Conservation (phyloP, 2,797 vertebrate species). For the Epinephelus malabaricus region DNA sequence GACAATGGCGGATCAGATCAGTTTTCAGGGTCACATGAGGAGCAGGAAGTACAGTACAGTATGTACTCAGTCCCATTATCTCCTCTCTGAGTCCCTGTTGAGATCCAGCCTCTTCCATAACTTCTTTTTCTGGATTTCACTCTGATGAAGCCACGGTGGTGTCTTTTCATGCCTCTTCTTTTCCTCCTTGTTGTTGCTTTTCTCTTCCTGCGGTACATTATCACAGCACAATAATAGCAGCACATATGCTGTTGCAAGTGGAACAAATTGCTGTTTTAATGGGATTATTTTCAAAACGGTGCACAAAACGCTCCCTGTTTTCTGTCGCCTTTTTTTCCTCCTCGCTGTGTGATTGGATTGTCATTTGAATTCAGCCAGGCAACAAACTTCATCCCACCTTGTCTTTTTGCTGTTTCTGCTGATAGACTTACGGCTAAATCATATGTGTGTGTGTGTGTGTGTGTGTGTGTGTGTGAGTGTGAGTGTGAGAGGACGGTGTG, state of each 20-base stretch:
- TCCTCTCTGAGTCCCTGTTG: not conserved
- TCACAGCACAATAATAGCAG: slow-evolving; percentile 62
- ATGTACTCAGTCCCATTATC: not conserved
- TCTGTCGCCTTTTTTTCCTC: slow-evolving; percentile 19
- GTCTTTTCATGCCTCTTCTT: slow-evolving; percentile 49
- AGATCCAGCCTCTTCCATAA: slow-evolving; percentile 9
- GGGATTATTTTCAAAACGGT: slow-evolving; percentile 74
- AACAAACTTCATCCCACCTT: slow-evolving; percentile 47
- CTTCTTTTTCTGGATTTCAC: not conserved
- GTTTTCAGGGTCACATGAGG: not conserved
- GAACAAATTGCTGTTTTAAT: slow-evolving; percentile 79
- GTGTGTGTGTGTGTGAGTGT: not conserved
- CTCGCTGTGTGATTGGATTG: slow-evolving; percentile 59
- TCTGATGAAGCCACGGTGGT: not conserved
- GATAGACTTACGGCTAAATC: slow-evolving; percentile 32
- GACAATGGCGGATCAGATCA: too few species aligned
- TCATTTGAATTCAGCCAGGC: slow-evolving; percentile 65
- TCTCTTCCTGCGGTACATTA: slow-evolving; percentile 48
- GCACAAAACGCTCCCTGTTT: slow-evolving; percentile 25
- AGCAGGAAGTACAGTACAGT: not conserved
- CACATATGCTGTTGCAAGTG: slow-evolving; percentile 65
- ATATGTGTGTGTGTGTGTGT: not conserved
- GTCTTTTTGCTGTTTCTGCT: slow-evolving; percentile 34
- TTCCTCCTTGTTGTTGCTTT: slow-evolving; percentile 23
- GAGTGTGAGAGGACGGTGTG: not conserved